A percentile compares a stretch with the other conserved stretches of the same genome.
These are phyloP conservation scores for Melanotus villosus DNA, from an alignment of 2,888 invertebrate species.

Conservation along the genomic window DNA sequence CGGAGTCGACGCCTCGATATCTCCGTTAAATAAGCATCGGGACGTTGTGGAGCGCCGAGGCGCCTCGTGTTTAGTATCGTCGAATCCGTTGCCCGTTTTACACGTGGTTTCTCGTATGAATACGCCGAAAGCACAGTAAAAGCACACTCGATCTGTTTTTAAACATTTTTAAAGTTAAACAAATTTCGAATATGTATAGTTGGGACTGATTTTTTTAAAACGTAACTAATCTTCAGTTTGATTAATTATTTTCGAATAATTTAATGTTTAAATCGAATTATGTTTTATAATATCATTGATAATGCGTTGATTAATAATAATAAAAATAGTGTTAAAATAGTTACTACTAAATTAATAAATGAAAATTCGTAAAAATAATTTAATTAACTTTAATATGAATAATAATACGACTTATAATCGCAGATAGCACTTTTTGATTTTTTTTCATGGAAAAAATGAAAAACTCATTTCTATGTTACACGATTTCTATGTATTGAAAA, in stretches of 20 bases:
- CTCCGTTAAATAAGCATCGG: constrained; percentile 48
- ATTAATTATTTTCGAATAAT: too few relatives aligned
- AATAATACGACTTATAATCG: neutral
- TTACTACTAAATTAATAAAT: neutral
- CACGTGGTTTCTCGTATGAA: constrained; percentile 22
- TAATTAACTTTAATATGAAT: neutral
- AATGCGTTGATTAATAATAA: neutral
- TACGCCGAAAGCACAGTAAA: constrained; percentile 16
- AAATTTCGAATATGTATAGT: neutral
- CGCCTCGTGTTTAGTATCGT: constrained; percentile 47
- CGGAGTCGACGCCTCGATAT: constrained; percentile 41
- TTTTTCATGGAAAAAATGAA: constrained; percentile 5
- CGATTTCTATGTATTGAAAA: constrained; percentile 12
- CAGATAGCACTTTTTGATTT: constrained; percentile 12
- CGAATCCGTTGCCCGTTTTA: constrained; percentile 39
- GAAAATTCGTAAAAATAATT: neutral
- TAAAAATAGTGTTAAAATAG: neutral
- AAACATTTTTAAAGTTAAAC: constrained; percentile 10
- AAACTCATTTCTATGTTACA: neutral
- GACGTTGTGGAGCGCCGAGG: constrained; percentile 48
- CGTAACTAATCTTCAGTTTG: too few relatives aligned
- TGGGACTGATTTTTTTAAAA: neutral
- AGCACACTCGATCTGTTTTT: constrained; percentile 7
- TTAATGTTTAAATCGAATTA: neutral
- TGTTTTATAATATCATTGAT: neutral